These are phyloP conservation scores for Drosophila macrothrix DNA, from an alignment of 2,888 invertebrate species.

Conservation along the genomic window DNA sequence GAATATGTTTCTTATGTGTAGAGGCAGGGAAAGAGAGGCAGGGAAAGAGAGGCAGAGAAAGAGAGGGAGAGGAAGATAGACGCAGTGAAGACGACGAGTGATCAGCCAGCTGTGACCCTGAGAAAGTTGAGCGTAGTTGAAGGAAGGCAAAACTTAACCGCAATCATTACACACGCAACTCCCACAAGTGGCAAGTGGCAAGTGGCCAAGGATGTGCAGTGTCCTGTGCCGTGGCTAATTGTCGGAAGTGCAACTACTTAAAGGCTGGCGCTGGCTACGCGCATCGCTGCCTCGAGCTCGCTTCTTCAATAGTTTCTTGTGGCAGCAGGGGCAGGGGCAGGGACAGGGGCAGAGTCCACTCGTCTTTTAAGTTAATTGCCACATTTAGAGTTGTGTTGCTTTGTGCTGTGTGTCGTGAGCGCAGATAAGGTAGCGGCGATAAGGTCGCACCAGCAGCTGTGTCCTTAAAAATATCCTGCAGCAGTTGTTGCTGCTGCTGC, in stretches of 20 bases:
- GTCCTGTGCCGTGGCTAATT: slow-evolving; percentile 59
- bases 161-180: slow-evolving; percentile 72
- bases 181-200: slow-evolving; percentile 49
- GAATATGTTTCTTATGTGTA: background rate
- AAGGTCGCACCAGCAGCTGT: slow-evolving; percentile 26
- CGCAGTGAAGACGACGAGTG: slow-evolving; percentile 2
- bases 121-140: slow-evolving; percentile 52
- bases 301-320: slow-evolving; percentile 11
- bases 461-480: slow-evolving; percentile 9
- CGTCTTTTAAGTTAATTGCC: slow-evolving; percentile 67
- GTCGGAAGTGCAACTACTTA: slow-evolving; percentile 71
- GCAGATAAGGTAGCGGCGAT: slow-evolving; percentile 41
- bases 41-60: background rate
- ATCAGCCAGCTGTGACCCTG: slow-evolving; percentile 74
- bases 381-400: slow-evolving; percentile 56
- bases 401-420: background rate
- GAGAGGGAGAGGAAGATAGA: no score
- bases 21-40: background rate
- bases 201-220: slow-evolving; percentile 37
- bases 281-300: slow-evolving; percentile 52
- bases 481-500: slow-evolving; percentile 1
- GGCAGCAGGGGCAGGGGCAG: background rate
- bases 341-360: background rate
- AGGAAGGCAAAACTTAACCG: slow-evolving; percentile 48
- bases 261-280: slow-evolving; percentile 53